A percentile compares a stretch with the other conserved stretches of the same genome.
Conservation (phyloP, 2,888 invertebrate species). For the Temnothorax rugatulus region DNA sequence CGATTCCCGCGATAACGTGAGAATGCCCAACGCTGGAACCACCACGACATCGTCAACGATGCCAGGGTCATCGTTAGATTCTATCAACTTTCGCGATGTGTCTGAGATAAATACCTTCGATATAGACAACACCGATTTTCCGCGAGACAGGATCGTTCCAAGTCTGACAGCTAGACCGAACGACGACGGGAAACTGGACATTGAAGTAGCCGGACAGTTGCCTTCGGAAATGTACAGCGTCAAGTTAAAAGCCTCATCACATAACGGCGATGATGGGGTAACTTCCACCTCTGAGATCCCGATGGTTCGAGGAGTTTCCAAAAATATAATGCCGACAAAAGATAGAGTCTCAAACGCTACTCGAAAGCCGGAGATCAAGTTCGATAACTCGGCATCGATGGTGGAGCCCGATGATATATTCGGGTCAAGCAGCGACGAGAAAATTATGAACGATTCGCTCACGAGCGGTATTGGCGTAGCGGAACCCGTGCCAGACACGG, state of each 20-base stretch:
- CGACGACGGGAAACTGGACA: slow-evolving; percentile 76
- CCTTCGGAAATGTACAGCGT: slow-evolving; percentile 81
- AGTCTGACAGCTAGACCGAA: slow-evolving; percentile 46
- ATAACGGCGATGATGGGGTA: neutral
- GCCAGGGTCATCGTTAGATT: slow-evolving; percentile 46
- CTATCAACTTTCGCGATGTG: slow-evolving; percentile 50
- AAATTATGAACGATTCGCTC: slow-evolving; percentile 43
- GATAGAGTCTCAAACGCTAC: neutral
- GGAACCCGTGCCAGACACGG: slow-evolving; percentile 83
- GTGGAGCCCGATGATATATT: neutral
- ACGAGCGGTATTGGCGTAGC: slow-evolving; percentile 83
- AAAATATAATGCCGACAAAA: neutral
- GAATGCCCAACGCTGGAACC: neutral
- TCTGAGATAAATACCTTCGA: slow-evolving; percentile 77
- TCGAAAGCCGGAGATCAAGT: neutral
- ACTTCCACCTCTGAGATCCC: slow-evolving; percentile 44
- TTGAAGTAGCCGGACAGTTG: slow-evolving; percentile 81
- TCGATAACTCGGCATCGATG: neutral
- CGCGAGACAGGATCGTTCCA: slow-evolving; percentile 80
- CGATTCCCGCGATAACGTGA: slow-evolving; percentile 16
- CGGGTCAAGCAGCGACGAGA: neutral
- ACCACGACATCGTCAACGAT: slow-evolving; percentile 31
- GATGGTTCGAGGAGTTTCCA: neutral
- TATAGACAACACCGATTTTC: slow-evolving; percentile 79
- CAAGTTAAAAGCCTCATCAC: slow-evolving; percentile 77